Evolutionary conservation across 2,888 invertebrate species (phyloP).

Genomic region (Automeris io): DNA sequence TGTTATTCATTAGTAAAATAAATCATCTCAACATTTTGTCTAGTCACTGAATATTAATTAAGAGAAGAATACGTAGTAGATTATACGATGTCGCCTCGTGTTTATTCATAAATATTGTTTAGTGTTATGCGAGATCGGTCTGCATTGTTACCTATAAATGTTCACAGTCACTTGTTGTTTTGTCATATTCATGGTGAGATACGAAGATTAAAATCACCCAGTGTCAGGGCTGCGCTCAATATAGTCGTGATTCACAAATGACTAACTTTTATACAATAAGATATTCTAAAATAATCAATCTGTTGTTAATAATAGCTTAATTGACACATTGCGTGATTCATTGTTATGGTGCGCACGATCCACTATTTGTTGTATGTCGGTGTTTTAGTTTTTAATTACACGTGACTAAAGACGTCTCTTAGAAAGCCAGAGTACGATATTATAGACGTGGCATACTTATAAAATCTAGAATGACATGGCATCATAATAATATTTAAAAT

Average conservation of each 20-base stretch:
- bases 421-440: constrained; percentile 53
- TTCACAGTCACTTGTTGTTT: constrained; percentile 52
- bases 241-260: constrained; percentile 45
- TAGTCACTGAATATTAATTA: constrained; percentile 71
- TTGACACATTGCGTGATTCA: constrained; percentile 62
- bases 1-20: constrained; percentile 26
- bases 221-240: constrained; percentile 55
- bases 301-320: constrained; percentile 58
- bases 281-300: constrained; percentile 47
- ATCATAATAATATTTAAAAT: too few species aligned
- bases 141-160: constrained; percentile 46
- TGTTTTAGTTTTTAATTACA: constrained; percentile 73
- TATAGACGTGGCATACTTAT: constrained; percentile 57
- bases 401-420: constrained; percentile 66
- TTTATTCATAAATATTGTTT: constrained; percentile 53
- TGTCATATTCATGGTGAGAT: constrained; percentile 51
- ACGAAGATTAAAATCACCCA: constrained; percentile 56
- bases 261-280: constrained; percentile 50
- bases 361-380: constrained; percentile 67
- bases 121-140: constrained; percentile 41
- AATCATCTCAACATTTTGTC: constrained; percentile 36
- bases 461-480: too few species aligned
- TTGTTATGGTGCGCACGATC: constrained; percentile 37
- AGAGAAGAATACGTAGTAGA: constrained; percentile 35
- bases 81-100: constrained; percentile 35